Percentiles rank a stretch among this genome's conserved stretches.
phyloP scores from a whole-genome alignment of 2,797 vertebrate genomes.

The Molothrus aeneus region DNA sequence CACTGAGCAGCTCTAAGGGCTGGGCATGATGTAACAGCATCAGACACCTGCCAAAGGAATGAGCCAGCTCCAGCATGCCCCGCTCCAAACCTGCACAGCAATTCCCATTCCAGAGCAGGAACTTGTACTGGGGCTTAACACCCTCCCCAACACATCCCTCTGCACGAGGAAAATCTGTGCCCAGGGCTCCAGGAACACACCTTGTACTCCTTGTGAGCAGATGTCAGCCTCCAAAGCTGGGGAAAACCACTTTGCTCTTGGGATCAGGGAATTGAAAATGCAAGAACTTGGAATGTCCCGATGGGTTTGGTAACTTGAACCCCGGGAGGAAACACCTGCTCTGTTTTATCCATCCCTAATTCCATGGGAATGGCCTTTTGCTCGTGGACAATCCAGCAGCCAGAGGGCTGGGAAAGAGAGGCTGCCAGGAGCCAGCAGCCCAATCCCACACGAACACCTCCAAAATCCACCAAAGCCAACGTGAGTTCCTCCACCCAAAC shows the following conservation, averaged over 20 bases:
- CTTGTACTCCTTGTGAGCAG: constrained; percentile 46
- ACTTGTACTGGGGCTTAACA: background rate
- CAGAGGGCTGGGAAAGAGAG: background rate
- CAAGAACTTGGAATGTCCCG: constrained; percentile 13
- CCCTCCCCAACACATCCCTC: background rate
- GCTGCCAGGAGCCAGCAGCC: background rate
- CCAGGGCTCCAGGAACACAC: constrained; percentile 42
- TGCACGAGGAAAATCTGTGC: background rate
- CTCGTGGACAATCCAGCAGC: background rate
- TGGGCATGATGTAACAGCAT: background rate
- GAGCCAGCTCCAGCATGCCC: background rate
- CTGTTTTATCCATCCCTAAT: background rate
- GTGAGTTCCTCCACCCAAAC: background rate
- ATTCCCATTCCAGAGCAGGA: background rate
- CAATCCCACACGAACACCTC: background rate
- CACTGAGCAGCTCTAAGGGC: background rate
- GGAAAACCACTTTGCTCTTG: constrained; percentile 64
- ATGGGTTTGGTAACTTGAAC: constrained; percentile 19
- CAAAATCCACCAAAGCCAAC: background rate
- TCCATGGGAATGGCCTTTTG: background rate
- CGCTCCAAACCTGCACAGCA: background rate
- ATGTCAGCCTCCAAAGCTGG: constrained; percentile 57
- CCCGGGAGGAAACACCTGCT: constrained; percentile 67
- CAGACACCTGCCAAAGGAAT: constrained; percentile 34
- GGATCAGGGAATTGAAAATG: constrained; percentile 13